phyloP scores from a whole-genome alignment of 2,888 invertebrate genomes.

The Rhingia campestris region DNA sequence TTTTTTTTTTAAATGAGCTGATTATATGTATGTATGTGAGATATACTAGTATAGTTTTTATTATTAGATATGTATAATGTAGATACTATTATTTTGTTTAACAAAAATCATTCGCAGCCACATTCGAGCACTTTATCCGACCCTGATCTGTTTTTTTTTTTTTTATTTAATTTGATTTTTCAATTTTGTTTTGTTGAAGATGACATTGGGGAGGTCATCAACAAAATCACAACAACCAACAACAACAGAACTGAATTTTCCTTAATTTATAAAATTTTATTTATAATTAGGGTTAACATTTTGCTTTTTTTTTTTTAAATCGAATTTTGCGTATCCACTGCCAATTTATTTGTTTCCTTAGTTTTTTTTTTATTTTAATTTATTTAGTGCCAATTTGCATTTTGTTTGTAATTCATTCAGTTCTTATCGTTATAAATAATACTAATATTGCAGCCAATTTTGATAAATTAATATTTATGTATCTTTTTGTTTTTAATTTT shows the following conservation, averaged over 20 bases:
- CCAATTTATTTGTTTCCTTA: slow-evolving; percentile 42
- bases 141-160: slow-evolving; percentile 67
- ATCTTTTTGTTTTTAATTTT: slow-evolving; percentile 22
- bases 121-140: slow-evolving; percentile 75
- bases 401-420: slow-evolving; percentile 59
- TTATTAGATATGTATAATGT: slow-evolving; percentile 52
- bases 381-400: slow-evolving; percentile 59
- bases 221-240: slow-evolving; percentile 77
- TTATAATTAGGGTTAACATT: slow-evolving; percentile 54
- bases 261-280: slow-evolving; percentile 49
- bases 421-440: slow-evolving; percentile 68
- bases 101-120: slow-evolving; percentile 67
- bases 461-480: not conserved
- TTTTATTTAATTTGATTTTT: slow-evolving; percentile 30
- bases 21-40: slow-evolving; percentile 62
- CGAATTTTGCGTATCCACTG: slow-evolving; percentile 31
- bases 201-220: slow-evolving; percentile 75
- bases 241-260: slow-evolving; percentile 77
- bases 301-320: slow-evolving; percentile 20
- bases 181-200: slow-evolving; percentile 60
- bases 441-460: slow-evolving; percentile 65
- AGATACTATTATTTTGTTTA: slow-evolving; percentile 67
- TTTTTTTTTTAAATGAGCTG: slow-evolving; percentile 58
- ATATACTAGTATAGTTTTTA: slow-evolving; percentile 41
- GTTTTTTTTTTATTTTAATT: slow-evolving; percentile 9